phyloP scores from a whole-genome alignment of 2,797 vertebrate genomes.

The Melanotaenia trifasciata region DNA sequence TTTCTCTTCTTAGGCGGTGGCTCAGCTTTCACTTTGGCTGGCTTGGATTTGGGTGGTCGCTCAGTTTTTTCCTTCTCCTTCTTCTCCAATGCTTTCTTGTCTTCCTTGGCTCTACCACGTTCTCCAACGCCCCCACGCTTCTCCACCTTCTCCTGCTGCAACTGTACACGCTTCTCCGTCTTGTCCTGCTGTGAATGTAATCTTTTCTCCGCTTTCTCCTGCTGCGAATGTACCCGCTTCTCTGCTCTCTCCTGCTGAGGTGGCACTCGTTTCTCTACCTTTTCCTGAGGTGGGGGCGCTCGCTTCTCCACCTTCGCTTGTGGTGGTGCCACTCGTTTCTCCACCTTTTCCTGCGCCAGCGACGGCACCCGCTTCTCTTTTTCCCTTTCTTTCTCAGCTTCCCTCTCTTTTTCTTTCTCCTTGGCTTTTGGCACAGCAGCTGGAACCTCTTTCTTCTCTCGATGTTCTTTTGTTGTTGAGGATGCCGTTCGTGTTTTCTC shows the following conservation, averaged over 20 bases:
- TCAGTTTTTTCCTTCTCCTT: slow-evolving; percentile 72
- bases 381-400: slow-evolving; percentile 62
- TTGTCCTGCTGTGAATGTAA: slow-evolving; percentile 8
- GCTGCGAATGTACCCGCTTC: slow-evolving; percentile 4
- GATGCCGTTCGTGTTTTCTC: slow-evolving; percentile 64
- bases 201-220: slow-evolving; percentile 19
- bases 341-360: slow-evolving; percentile 58
- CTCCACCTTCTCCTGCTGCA: slow-evolving; percentile 71
- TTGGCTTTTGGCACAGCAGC: slow-evolving; percentile 58
- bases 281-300: slow-evolving; percentile 19
- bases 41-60: slow-evolving; percentile 75
- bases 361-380: slow-evolving; percentile 67
- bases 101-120: slow-evolving; percentile 70
- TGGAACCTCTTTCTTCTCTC: slow-evolving; percentile 69
- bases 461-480: slow-evolving; percentile 59
- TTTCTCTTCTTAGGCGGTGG: slow-evolving; percentile 89
- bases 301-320: slow-evolving; percentile 63
- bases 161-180: slow-evolving; percentile 11
- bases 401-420: slow-evolving; percentile 70
- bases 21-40: slow-evolving; percentile 86
- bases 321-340: slow-evolving; percentile 65
- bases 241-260: slow-evolving; percentile 15
- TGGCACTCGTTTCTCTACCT: slow-evolving; percentile 9
- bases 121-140: slow-evolving; percentile 61
- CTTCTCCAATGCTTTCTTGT: slow-evolving; percentile 70